Conservation (phyloP, 2,888 invertebrate genomes). For the Suillia variegata region DNA sequence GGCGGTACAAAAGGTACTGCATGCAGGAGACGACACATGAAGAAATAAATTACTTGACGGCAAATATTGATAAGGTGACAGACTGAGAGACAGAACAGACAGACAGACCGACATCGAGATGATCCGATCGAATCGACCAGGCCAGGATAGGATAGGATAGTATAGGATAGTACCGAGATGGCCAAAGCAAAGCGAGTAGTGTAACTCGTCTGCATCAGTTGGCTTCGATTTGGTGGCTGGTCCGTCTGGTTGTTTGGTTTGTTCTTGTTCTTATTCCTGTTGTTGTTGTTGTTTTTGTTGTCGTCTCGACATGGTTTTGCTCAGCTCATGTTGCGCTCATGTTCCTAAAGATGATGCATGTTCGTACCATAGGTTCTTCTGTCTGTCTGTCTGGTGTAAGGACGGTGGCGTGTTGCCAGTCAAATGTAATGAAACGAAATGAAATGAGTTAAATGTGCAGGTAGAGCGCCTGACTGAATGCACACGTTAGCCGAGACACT, state of each 20-base stretch:
- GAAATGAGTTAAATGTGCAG: conserved; percentile 48
- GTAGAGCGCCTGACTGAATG: conserved; percentile 24
- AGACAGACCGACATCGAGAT: conserved; percentile 30
- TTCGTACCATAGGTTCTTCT: conserved; percentile 10
- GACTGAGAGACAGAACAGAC: conserved; percentile 39
- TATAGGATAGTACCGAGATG: no score
- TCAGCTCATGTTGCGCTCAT: conserved; percentile 21
- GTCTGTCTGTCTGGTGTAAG: no score
- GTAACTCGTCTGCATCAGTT: no score
- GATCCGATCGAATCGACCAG: conserved; percentile 30
- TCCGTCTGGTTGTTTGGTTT: conserved; percentile 6
- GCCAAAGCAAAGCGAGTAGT: no score
- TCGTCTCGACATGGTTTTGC: conserved; percentile 26
- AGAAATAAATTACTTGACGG: conserved; percentile 55
- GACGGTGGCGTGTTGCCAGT: conserved; percentile 23
- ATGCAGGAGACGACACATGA: conserved; percentile 37
- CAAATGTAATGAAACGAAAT: conserved; percentile 29
- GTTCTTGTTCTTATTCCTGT: background rate
- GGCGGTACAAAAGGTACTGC: no score
- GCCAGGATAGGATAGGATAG: no score
- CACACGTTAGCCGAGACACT: no score
- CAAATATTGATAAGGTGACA: conserved; percentile 56
- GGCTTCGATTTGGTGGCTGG: conserved; percentile 11
- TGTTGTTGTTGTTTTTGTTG: conserved; percentile 3
- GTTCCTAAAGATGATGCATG: conserved; percentile 50